phyloP scores from a whole-genome alignment of 2,888 invertebrate species.

The Drosophila merina region DNA sequence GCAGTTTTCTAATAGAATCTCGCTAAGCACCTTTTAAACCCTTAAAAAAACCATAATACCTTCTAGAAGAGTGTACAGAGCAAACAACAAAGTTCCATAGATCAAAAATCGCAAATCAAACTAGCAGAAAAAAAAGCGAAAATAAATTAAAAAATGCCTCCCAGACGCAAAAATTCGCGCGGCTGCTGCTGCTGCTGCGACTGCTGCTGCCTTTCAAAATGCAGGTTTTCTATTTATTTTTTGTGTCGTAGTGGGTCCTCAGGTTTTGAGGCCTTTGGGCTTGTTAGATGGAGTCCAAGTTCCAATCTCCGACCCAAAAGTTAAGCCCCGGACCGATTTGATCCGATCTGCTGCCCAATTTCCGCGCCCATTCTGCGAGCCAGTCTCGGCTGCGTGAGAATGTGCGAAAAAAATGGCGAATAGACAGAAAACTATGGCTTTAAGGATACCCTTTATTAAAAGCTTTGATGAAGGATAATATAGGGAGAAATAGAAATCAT shows the following conservation, averaged over 20 bases:
- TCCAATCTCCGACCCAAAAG: slow-evolving; percentile 1
- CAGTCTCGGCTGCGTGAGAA: slow-evolving; percentile 67
- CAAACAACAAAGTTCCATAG: slow-evolving; percentile 47
- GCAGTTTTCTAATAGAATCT: neutral
- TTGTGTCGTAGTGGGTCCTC: neutral
- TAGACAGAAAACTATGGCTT: neutral
- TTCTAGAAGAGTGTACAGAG: slow-evolving; percentile 13
- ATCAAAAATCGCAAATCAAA: slow-evolving; percentile 57
- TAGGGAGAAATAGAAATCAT: neutral
- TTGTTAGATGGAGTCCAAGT: neutral
- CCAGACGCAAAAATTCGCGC: neutral
- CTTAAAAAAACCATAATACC: neutral
- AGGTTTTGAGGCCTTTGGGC: neutral
- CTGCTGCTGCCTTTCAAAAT: slow-evolving; percentile 29
- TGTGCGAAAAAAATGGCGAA: slow-evolving; percentile 36
- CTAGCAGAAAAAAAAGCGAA: slow-evolving; percentile 15
- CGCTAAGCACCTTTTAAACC: neutral
- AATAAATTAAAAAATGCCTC: neutral
- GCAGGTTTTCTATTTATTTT: slow-evolving; percentile 10
- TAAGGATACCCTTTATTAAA: neutral
- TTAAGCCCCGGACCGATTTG: slow-evolving; percentile 20
- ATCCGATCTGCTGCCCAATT: slow-evolving; percentile 56
- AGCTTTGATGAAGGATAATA: neutral
- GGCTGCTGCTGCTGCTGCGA: no score
- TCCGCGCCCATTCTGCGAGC: slow-evolving; percentile 66